Evolutionary conservation across 1,140 invertebrate genomes (phyloP).

Genomic region (Danaus plexippus): DNA sequence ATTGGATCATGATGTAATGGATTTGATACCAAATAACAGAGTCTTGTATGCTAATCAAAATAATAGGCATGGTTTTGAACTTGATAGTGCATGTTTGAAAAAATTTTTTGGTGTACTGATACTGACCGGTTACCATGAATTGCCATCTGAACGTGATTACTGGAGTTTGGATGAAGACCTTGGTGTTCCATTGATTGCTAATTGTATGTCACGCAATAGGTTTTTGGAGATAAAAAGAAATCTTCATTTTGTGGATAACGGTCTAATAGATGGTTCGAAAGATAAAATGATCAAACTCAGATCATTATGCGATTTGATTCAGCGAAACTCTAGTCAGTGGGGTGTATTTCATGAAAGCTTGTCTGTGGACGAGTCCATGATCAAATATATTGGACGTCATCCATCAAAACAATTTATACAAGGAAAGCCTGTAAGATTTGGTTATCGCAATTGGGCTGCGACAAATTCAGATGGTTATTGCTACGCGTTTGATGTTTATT

Average conservation of each 20-base stretch:
- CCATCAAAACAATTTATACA: conserved; percentile 31
- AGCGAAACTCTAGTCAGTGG: conserved; percentile 23
- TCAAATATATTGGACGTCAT: conserved; percentile 32
- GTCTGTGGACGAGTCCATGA: conserved; percentile 31
- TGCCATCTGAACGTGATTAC: conserved; percentile 34
- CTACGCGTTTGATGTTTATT: conserved; percentile 43
- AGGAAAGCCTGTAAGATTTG: conserved; percentile 30
- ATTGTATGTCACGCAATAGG: conserved; percentile 35
- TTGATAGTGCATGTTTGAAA: conserved; percentile 32
- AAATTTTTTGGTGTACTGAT: conserved; percentile 39
- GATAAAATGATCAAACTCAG: conserved; percentile 32
- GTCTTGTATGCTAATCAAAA: conserved; percentile 33
- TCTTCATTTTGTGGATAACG: conserved; percentile 31
- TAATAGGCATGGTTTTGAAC: conserved; percentile 34
- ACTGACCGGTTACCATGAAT: conserved; percentile 38
- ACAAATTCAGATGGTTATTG: conserved; percentile 41
- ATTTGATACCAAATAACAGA: conserved; percentile 27
- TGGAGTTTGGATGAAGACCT: conserved; percentile 41
- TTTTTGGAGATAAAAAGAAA: conserved; percentile 39
- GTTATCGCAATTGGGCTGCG: conserved; percentile 33
- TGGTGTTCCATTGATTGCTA: conserved; percentile 29
- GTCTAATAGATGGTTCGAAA: conserved; percentile 14
- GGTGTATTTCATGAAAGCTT: conserved; percentile 27
- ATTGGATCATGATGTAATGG: conserved; percentile 29
- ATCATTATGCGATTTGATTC: conserved; percentile 21